Evolutionary conservation across 35 echinoderm and acorn worm species (phyloP), one percentile per base, ranked within the genome.

Genomic region (Ophioderma brevispina): DNA sequence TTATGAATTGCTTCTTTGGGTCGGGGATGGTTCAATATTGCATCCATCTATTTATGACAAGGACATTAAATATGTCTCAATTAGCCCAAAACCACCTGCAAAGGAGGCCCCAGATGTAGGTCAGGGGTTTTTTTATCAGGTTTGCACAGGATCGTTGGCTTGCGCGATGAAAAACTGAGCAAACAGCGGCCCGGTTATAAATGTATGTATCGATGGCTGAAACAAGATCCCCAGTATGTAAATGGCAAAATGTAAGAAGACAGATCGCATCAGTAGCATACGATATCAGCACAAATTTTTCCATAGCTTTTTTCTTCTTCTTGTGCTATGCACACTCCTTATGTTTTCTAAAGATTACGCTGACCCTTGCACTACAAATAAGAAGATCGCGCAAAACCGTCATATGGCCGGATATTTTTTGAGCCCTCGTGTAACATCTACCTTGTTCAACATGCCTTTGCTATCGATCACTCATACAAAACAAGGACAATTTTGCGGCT

Each of bases 181-280:
- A 70, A 70, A 70, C 59, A 70, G 15, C 59, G 59, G 59, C 59
- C 28, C 59, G 28, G 59, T 70, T 70, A 70, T 70, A 70, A 70
- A 70, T 70, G 59, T 70, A 70, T 70, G 59, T 70, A 70, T 70
- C 59, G 59, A 70, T 70, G 59, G 59, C 23, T 70, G 59, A 70
- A 70, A 70, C 59, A 18, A 70, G 59, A 70, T 70, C 59, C 59
- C 59, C 28, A 25, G 59, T 70, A 70, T 70, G 59, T 70, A 70
- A 70, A 70, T 70, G 59, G n/a, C 59, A 70, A 70, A 70, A 70
- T 70, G 59, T 70, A 70, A 13, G 59, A 70, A 70, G 59, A 70
- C 59, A 70, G 59, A 70, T 70, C 59, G 59, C 59, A 70, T 70
- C 59, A 70, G 59, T 70, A 70, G 59, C 59, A 70, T 70, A 70